Evolutionary conservation across 2,888 invertebrate genomes (phyloP).

Genomic region (Acrobasis repandana): DNA sequence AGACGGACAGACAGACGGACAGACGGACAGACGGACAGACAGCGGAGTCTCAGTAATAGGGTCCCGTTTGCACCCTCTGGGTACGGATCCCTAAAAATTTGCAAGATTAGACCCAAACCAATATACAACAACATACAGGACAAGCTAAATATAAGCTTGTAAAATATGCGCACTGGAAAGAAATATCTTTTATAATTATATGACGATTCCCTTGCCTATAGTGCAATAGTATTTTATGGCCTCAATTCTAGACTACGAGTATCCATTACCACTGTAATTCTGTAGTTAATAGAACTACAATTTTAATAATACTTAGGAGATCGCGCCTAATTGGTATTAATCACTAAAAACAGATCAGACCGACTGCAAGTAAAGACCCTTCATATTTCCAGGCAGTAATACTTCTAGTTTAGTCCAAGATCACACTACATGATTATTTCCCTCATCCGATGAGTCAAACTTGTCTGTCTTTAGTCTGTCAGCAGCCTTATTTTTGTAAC

Average conservation of each 20-base stretch:
- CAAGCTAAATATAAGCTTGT: too few relatives aligned
- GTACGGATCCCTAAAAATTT: too few relatives aligned
- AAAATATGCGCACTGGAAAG: too few relatives aligned
- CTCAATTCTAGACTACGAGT: not conserved
- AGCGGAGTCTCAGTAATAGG: too few relatives aligned
- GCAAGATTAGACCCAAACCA: too few relatives aligned
- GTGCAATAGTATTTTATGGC: not conserved
- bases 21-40: too few relatives aligned
- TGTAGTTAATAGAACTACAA: not conserved
- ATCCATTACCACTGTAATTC: constrained; percentile 2
- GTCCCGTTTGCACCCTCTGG: too few relatives aligned
- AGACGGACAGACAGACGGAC: too few relatives aligned
- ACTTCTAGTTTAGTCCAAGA: not conserved
- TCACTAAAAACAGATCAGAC: constrained; percentile 4
- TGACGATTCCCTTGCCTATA: not conserved
- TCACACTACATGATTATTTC: not conserved
- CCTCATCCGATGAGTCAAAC: not conserved
- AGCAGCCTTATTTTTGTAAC: too few relatives aligned
- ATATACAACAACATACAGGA: too few relatives aligned
- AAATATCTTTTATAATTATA: too few relatives aligned
- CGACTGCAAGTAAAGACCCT: not conserved
- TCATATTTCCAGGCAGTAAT: not conserved
- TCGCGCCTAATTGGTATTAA: constrained; percentile 4
- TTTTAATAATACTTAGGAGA: constrained; percentile 6
- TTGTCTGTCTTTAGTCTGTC: too few relatives aligned